Evolutionary conservation across 2,113 vertebrate species (phyloP).

Genomic region (Platysternon megacephalum): DNA sequence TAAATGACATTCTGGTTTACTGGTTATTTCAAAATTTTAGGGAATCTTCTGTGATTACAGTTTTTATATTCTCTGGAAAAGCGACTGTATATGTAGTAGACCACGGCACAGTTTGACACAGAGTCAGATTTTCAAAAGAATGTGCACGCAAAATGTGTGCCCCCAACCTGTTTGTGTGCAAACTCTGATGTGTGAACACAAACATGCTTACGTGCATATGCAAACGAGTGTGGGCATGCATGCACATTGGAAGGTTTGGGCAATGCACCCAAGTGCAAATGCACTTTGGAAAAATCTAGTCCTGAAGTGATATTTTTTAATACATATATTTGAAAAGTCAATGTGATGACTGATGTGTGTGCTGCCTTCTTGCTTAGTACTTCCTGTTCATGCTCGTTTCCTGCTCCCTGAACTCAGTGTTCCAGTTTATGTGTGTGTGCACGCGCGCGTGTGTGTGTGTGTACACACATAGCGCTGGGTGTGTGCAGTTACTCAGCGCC

Average conservation of each 20-base stretch:
- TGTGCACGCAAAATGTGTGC: background rate
- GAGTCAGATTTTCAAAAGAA: background rate
- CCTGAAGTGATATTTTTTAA: background rate
- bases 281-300: background rate
- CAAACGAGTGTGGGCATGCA: background rate
- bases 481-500: background rate
- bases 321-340: too few species aligned
- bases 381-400: background rate
- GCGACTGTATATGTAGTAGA: background rate
- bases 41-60: accelerated
- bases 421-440: background rate
- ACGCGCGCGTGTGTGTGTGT: too few species aligned
- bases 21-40: background rate
- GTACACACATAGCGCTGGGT: background rate
- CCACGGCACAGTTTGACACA: background rate
- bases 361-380: background rate
- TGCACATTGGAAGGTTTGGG: background rate
- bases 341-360: background rate
- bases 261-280: background rate
- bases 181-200: background rate
- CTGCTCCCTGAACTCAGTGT: background rate
- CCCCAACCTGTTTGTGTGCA: background rate
- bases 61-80: background rate
- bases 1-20: background rate
- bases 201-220: background rate